These are phyloP conservation scores for Agonum fuliginosum DNA, from an alignment of 2,888 invertebrate genomes.

Conservation along the genomic window DNA sequence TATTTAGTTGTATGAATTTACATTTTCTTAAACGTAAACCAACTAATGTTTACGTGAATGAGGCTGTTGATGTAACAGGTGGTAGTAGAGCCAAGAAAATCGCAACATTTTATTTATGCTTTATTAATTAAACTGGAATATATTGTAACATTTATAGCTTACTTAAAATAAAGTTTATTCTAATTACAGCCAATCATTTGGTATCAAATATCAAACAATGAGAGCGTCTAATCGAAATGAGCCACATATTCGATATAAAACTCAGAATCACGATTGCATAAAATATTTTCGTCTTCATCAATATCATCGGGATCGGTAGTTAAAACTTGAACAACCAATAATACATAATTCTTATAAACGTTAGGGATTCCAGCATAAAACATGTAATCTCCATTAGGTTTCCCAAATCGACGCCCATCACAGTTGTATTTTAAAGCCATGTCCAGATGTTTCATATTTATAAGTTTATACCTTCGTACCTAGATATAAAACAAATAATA, in stretches of 20 bases:
- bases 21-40: too few species aligned
- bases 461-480: conserved; percentile 17
- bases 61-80: not conserved
- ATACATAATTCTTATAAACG: not conserved
- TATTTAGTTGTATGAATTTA: too few species aligned
- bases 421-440: conserved; percentile 46
- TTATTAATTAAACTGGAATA: not conserved
- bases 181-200: not conserved
- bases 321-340: conserved; percentile 34
- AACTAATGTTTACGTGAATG: too few species aligned
- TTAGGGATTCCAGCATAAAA: not conserved
- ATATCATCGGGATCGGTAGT: not conserved
- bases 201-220: too few species aligned
- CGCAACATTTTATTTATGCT: not conserved
- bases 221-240: conserved; percentile 7
- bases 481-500: not conserved
- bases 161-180: not conserved
- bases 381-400: not conserved
- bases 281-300: not conserved
- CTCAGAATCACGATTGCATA: conserved; percentile 14
- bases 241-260: conserved; percentile 42
- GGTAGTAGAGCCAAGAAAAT: not conserved
- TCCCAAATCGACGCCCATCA: conserved; percentile 35
- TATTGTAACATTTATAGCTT: not conserved
- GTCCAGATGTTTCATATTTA: not conserved